A percentile compares a stretch with the other conserved stretches of the same genome.
Evolutionary conservation across 2,888 invertebrate genomes (phyloP).

Genomic region (Pachliopta kotzebuea): DNA sequence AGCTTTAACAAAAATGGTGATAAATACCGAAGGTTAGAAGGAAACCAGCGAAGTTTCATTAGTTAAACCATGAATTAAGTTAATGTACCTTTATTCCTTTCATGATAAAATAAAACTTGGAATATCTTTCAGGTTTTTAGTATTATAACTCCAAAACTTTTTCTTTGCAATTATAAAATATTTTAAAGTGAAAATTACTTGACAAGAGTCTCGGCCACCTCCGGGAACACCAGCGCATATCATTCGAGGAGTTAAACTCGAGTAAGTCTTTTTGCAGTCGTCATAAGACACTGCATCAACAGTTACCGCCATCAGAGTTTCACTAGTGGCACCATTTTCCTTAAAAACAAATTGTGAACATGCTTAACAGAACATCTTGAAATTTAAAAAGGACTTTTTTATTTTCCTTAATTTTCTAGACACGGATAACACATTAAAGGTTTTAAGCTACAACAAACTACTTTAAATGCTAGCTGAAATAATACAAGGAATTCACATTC

Average conservation of each 20-base stretch:
- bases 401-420: background rate
- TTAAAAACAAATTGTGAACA: background rate
- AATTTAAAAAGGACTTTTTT: background rate
- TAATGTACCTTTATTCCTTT: no score
- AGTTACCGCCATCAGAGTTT: conserved; percentile 48
- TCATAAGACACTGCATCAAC: conserved; percentile 43
- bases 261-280: conserved; percentile 43
- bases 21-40: no score
- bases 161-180: background rate
- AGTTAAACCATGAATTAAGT: no score
- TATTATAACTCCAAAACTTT: no score
- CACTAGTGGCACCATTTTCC: conserved; percentile 31
- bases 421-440: background rate
- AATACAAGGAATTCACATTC: conserved; percentile 1
- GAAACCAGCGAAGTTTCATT: no score
- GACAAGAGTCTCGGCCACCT: conserved; percentile 70
- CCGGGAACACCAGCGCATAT: conserved; percentile 60
- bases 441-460: background rate
- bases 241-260: conserved; percentile 53
- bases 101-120: no score
- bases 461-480: background rate
- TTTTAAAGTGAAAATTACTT: conserved; percentile 44
- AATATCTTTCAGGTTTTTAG: no score
- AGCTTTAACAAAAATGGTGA: no score
- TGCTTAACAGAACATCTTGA: background rate